Evolutionary conservation across 2,797 vertebrate species (phyloP), one percentile per base, ranked within the genome.

Genomic region (Neomorphus geoffroyi): DNA sequence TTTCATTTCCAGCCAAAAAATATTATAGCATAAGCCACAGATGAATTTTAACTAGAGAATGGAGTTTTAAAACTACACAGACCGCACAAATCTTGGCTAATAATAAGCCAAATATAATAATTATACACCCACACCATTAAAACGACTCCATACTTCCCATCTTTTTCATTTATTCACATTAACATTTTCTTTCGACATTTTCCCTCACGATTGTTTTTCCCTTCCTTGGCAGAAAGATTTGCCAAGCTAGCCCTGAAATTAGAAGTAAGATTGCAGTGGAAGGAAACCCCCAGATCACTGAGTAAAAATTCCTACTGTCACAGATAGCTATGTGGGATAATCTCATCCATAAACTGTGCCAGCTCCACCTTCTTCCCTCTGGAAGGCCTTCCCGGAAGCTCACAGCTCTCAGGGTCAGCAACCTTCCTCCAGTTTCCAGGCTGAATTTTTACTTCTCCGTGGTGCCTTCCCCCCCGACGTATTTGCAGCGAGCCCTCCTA

Each of bases 1-100:
- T 88, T 90, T 88, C 6, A 61, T 80, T 95, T 89, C 64, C 80
- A 74, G 32, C 16, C 51, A 77, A 95, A 89, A 80, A 88, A 77
- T 73, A 53, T n/a, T 67, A 71, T 84, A 28, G 35, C 2, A 1
- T 60, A 84, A 86, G 11, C 19, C 77, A 80, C 58, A 86, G 62
- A 43, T 32, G 11, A 88, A 88, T 24, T 75, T 16, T 54, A 84
- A 45, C 62, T 79, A 48, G 79, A 80, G n/a, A 53, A 84, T 4
- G 5, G 16, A 86, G 14, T 56, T 90, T 79, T 90, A 79, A 88
- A 85, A 60, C 16, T 82, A 62, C 16, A 50, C 2, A 37, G 37
- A 80, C 11, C 7, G 18, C 43, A 56, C 53, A 89, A 92, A 85
- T 65, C 73, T 72, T 86, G 46, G n/a, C n/a, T 80, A 90, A 81